Conservation (phyloP, 2,888 invertebrate species). For the Apodemia zela region DNA sequence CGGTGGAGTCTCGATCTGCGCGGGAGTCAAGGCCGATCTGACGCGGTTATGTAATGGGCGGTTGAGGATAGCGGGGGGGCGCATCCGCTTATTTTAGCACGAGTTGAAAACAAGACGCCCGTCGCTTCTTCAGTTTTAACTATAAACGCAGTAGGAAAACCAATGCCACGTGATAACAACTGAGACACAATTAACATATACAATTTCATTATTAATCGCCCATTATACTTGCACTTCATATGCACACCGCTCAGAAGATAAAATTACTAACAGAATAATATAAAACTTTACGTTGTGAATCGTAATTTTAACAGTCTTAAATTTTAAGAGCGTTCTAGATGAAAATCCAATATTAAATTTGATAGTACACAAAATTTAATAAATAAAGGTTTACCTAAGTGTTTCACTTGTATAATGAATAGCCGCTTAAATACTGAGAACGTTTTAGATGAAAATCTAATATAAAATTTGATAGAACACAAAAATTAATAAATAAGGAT, state of each 20-base stretch:
- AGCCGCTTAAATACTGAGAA: neutral
- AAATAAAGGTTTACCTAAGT: neutral
- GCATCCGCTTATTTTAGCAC: constrained; percentile 70
- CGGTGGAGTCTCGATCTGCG: constrained; percentile 46
- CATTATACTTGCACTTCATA: neutral
- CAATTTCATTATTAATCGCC: neutral
- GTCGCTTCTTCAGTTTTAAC: constrained; percentile 33
- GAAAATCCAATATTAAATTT: too few relatives aligned
- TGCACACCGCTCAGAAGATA: neutral
- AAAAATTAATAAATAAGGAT: neutral
- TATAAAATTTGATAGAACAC: too few relatives aligned
- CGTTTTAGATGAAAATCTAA: too few relatives aligned
- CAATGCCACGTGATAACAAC: constrained; percentile 10
- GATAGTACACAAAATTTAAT: too few relatives aligned
- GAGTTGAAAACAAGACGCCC: constrained; percentile 62
- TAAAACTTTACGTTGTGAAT: too few relatives aligned
- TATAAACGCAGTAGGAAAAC: constrained; percentile 14
- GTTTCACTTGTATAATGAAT: neutral
- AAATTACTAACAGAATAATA: neutral
- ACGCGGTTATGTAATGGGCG: constrained; percentile 67
- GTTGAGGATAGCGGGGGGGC: constrained; percentile 51
- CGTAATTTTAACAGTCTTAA: too few relatives aligned
- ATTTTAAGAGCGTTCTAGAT: too few relatives aligned
- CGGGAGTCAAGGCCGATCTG: constrained; percentile 77
- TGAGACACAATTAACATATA: neutral